Evolutionary conservation across 1,140 invertebrate genomes (phyloP).

Genomic region (Wiebesia pumilae): DNA sequence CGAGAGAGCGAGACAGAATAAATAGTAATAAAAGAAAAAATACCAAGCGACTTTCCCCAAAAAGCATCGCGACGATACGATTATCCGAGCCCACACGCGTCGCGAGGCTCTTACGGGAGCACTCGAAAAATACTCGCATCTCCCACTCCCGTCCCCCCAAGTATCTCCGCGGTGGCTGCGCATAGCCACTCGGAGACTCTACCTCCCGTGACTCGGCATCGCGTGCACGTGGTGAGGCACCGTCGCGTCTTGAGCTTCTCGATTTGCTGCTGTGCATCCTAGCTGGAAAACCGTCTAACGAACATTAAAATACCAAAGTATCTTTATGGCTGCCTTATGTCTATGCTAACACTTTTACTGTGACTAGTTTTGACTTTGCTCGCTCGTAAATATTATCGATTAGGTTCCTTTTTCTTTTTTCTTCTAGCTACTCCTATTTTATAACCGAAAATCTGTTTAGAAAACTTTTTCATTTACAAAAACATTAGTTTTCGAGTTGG

Average conservation of each 20-base stretch:
- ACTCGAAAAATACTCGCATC: constrained; percentile 12
- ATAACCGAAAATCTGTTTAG: no score
- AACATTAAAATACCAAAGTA: constrained; percentile 1
- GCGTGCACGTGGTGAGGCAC: not conserved
- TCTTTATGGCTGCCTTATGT: constrained; percentile 8
- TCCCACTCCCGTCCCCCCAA: not conserved
- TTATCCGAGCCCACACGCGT: constrained; percentile 24
- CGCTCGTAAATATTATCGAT: not conserved
- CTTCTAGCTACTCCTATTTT: not conserved
- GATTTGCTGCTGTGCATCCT: not conserved
- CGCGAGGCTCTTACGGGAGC: constrained; percentile 29
- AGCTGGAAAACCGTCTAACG: not conserved
- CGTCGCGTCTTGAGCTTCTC: not conserved
- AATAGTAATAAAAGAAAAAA: not conserved
- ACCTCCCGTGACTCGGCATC: constrained; percentile 28
- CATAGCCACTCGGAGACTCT: not conserved
- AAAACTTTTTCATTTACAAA: not conserved
- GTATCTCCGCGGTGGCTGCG: not conserved
- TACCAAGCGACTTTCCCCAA: not conserved
- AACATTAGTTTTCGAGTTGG: no score
- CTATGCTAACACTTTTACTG: constrained; percentile 18
- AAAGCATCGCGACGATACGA: not conserved
- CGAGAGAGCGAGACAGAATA: not conserved
- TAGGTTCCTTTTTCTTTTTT: not conserved
- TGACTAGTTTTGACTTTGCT: constrained; percentile 18